Conservation (phyloP, 1,140 invertebrate genomes). For the Pseudomyrmex flavicornis region DNA sequence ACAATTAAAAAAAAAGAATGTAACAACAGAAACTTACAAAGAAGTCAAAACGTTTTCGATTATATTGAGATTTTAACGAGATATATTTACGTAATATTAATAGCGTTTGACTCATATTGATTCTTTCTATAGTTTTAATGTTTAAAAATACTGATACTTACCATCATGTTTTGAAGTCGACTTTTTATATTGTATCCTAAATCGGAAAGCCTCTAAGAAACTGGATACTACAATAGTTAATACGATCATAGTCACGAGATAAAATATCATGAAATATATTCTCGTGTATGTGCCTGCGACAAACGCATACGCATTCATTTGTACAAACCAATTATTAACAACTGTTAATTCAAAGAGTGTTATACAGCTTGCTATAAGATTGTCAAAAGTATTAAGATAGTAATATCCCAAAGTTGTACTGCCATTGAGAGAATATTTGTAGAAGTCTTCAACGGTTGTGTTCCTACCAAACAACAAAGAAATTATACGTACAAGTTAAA, state of each 20-base stretch:
- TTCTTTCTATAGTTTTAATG: not conserved
- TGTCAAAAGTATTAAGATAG: constrained; percentile 95
- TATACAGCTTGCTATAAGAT: constrained; percentile 90
- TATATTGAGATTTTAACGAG: too few species aligned
- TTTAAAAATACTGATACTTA: constrained; percentile 80
- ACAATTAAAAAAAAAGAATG: too few species aligned
- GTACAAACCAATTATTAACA: constrained; percentile 96
- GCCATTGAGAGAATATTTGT: constrained; percentile 89
- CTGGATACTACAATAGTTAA: constrained; percentile 96
- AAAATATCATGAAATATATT: constrained; percentile 96
- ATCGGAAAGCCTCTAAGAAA: constrained; percentile 95
- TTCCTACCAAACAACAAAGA: constrained; percentile 86
- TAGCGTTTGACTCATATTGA: too few species aligned
- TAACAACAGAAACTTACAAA: too few species aligned
- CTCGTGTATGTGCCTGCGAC: constrained; percentile 89
- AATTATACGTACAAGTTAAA: too few species aligned
- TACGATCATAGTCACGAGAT: constrained; percentile 96
- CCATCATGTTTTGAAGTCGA: constrained; percentile 93
- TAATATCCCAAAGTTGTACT: constrained; percentile 91
- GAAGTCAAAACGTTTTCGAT: too few species aligned
- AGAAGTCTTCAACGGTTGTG: constrained; percentile 94
- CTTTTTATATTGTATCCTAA: constrained; percentile 94
- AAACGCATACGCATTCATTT: constrained; percentile 95
- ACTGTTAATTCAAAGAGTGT: constrained; percentile 96
- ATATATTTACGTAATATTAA: too few species aligned